Base-by-base conservation (phyloP, 1,140 invertebrate genomes). In the Drosophila quadrilineata region DNA sequence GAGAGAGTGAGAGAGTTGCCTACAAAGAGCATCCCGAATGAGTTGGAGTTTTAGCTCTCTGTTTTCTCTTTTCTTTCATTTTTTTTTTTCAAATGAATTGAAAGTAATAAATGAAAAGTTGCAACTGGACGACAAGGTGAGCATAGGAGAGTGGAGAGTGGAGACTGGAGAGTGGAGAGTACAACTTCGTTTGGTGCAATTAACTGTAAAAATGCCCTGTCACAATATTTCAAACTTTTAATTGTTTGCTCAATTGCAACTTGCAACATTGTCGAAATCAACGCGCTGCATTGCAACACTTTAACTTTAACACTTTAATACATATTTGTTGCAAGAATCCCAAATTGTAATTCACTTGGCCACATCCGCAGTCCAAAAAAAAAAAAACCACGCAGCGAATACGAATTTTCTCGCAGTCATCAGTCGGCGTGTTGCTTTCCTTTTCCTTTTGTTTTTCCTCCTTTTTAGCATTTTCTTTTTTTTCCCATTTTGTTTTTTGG, bases 221-320 rank as follows among this genome's bases (percentile, higher is more conserved):
- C 77, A 84, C 77, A 84, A 85, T 85, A 79, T 86, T 85, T 79
- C 74, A 79, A 85, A 85, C 57, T 85, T 79, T 85, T 85, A 85
- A 85, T 85, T 85, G 74, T 85, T 85, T 85, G 79, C 38, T 74
- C 74, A 85, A 85, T 85, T 79, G 75, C 70, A 80, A 26, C 2
- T 53, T 64, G 60, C 53, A 31, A 58, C 36, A 64, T 12, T 68
- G 57, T 46, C 49, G 41, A 62, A 62, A 29, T 41, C 22, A 16
- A 24, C 3, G 19, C 16, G 52, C 56, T n/a, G n/a, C n/a, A n/a
- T n/a, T n/a, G n/a, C n/a, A n/a, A n/a, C n/a, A n/a, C n/a, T n/a
- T n/a, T n/a, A 46, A 53, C 24, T 67, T 50, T 9, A 63, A 63
- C 26, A 12, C 17, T 26, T 24, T 40, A 29, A 9, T 33, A 10